Evolutionary conservation across 2,888 invertebrate genomes (phyloP), one percentile per base, ranked within the genome.

Genomic region (Aricia artaxerxes): DNA sequence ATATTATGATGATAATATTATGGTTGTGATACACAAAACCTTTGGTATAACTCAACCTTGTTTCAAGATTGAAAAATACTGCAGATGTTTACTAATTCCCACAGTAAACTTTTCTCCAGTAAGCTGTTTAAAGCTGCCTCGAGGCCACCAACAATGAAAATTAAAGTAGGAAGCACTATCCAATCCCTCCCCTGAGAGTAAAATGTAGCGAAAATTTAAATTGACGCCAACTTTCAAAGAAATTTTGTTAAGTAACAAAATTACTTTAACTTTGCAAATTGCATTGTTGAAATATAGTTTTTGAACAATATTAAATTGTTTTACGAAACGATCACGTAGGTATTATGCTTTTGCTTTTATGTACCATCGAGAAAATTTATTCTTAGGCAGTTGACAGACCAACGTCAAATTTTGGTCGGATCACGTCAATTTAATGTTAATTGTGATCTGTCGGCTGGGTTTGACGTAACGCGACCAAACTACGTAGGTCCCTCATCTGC

Each of bases 111-210:
- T 75, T 31, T 53, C 31, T 49, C 35, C 76, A 11, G 31, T 76
- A 76, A 57, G 53, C 75, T 76, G 24, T 76, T 31, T 49, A 31
- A 76, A 76, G 57, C 76, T 35, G 76, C 31, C 76, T 49, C 13
- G 16, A 76, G 35, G 31, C 53, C 16, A 35, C 13, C 76, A 76
- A 57, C 53, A 35, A 76, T 76, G 35, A 76, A 76, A 76, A 53
- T 76, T 76, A 76, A 76, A 76, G 31, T 49, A 13, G 57, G 35
- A 38, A 76, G 35, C 76, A 5, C 49, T 44, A 44, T 6, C 76
- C 57, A 53, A 76, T 53, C 35, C 57, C 53, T 53, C 57, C 16
- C 57, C 31, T 31, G 31, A 35, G 57, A 31, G 53, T 24, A 53
- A 24, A 57, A 53, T 49, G 31, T 13, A 57, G 76, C 49, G 53